Conservation (phyloP, 2,888 invertebrate genomes). For the Scaptomyza parva region DNA sequence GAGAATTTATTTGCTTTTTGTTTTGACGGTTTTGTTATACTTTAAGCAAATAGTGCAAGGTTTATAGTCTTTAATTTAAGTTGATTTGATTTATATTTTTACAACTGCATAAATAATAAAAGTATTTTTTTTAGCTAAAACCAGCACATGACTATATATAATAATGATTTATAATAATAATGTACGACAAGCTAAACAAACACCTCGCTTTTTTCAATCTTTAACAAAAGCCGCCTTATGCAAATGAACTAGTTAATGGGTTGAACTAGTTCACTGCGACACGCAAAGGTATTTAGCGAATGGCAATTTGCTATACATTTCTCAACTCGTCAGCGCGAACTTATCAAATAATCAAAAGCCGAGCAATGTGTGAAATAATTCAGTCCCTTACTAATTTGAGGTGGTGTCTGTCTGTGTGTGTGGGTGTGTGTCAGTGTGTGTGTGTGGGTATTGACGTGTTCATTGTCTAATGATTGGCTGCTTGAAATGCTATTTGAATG, state of each 20-base stretch:
- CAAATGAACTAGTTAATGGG: conserved; percentile 11
- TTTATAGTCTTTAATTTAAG: no score
- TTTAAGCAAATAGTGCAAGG: no score
- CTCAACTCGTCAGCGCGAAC: conserved; percentile 47
- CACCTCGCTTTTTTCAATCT: conserved; percentile 2
- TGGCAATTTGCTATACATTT: conserved; percentile 31
- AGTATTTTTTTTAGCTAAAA: background rate
- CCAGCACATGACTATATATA: conserved; percentile 1
- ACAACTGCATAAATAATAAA: background rate
- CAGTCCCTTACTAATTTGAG: conserved; percentile 30
- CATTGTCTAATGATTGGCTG: conserved; percentile 8
- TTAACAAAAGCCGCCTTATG: conserved; percentile 10
- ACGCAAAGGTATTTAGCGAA: conserved; percentile 45
- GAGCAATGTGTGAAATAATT: conserved; percentile 42
- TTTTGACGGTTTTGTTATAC: no score
- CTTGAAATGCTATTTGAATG: conserved; percentile 69
- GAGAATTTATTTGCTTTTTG: no score
- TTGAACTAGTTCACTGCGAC: conserved; percentile 19
- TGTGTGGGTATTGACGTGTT: conserved; percentile 9
- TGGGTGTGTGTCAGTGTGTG: conserved; percentile 15
- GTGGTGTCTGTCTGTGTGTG: conserved; percentile 12
- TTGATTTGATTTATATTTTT: no score
- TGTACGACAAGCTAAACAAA: background rate
- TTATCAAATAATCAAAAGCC: conserved; percentile 39
- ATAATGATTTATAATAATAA: background rate